Evolutionary conservation across 2,888 invertebrate genomes (phyloP), one percentile per base, ranked within the genome.

Genomic region (Cyclophora punctaria): DNA sequence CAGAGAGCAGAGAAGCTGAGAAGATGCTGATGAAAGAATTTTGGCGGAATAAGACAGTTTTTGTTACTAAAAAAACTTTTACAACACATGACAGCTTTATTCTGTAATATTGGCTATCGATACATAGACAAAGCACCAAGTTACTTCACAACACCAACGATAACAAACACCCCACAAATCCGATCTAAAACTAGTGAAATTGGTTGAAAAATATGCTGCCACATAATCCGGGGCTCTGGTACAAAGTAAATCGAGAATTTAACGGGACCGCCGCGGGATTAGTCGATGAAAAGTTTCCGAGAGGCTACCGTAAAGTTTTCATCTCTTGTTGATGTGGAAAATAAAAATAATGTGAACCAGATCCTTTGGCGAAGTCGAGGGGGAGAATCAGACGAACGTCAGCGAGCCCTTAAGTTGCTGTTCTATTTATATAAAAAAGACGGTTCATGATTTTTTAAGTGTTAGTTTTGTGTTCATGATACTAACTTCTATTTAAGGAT

Each of bases 211-310:
- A 85, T 85, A 84, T 81, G 78, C 77, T 78, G 64, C 69, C 71
- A 67, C 67, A 72, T 78, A 81, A 83, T 77, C 79, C 75, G 57
- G 66, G 72, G 71, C 75, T 77, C 72, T 62, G 77, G 73, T 73
- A 80, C 82, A 78, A 78, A 83, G 81, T 86, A 84, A 80, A 85
- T 80, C 74, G 80, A 64, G 83, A 83, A 80, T 85, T 84, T 83
- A 82, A 75, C 78, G 75, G 73, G 69, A 71, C 72, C 70, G 71
- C 76, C 67, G 64, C 67, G 70, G 84, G 86, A 86, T 87, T 87
- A 86, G 80, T 73, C 71, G 70, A 69, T 74, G 79, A 74, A 75
- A 86, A 83, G 73, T 83, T 72, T 80, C 65, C 63, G 62, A 59
- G 64, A 68, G 66, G 57, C 71, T 62, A 63, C 58, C 71, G 58